These are phyloP conservation scores for Andrena fulva DNA, from an alignment of 2,888 invertebrate species.

Conservation along the genomic window DNA sequence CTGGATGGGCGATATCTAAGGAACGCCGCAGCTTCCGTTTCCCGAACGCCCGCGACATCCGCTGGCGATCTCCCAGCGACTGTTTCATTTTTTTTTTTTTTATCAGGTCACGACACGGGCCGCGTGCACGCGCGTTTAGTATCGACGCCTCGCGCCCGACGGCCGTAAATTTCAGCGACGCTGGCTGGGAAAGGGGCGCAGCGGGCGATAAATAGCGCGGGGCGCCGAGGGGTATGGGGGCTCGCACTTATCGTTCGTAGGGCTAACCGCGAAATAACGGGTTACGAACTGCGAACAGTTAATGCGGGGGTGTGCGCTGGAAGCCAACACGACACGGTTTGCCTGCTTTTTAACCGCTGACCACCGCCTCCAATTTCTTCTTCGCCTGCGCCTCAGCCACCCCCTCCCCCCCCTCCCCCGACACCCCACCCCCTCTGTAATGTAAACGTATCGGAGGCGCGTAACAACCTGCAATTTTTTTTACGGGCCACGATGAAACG, in stretches of 20 bases:
- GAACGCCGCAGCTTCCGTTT: constrained; percentile 73
- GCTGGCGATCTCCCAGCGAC: constrained; percentile 67
- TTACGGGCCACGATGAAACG: constrained; percentile 63
- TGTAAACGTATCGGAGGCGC: constrained; percentile 72
- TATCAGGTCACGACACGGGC: constrained; percentile 59
- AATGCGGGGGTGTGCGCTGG: constrained; percentile 59
- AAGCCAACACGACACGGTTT: constrained; percentile 58
- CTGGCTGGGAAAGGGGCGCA: constrained; percentile 25
- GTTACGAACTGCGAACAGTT: constrained; percentile 69
- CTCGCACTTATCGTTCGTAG: constrained; percentile 62
- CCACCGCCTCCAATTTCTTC: constrained; percentile 25
- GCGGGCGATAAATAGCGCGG: constrained; percentile 35
- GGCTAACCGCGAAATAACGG: constrained; percentile 78
- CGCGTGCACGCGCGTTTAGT: constrained; percentile 61
- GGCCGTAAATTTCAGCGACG: constrained; percentile 71
- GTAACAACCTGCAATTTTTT: constrained; percentile 76
- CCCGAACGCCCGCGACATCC: constrained; percentile 75
- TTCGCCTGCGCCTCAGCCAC: constrained; percentile 17
- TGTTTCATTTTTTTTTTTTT: constrained; percentile 36
- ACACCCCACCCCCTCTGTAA: constrained; percentile 19
- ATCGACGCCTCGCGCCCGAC: constrained; percentile 65
- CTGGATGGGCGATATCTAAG: constrained; percentile 59
- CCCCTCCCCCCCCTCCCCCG: neutral
- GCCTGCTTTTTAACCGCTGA: constrained; percentile 46
- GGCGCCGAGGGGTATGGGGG: constrained; percentile 27